Evolutionary conservation across 2,888 invertebrate genomes (phyloP), one percentile per base, ranked within the genome.

Genomic region (Drosophila kambysellisi): DNA sequence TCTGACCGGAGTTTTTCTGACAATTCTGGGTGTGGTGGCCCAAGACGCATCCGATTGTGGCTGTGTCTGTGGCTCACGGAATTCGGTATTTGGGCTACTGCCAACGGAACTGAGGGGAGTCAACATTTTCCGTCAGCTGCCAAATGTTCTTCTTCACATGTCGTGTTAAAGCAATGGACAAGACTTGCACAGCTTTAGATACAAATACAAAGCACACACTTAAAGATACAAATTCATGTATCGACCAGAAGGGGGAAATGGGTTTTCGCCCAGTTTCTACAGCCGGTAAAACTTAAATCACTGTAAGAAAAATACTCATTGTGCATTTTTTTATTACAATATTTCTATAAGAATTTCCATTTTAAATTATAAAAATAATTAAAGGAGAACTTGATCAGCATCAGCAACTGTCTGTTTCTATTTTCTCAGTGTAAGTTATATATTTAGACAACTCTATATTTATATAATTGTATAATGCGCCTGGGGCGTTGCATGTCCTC

Each of bases 11-110:
- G 43, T 72, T 74, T 70, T 67, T 15, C n/a, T 6, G 1, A 3
- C 62, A 59, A 70, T 74, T 61, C 59, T 65, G 86, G 89, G 85
- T 75, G 91, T 79, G 90, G 89, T 87, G 76, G n/a, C 15, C 29
- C 51, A 15, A 29, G 33, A 32, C 71, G 48, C 25, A 32, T 39
- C 43, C 39, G 56, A n/a, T 30, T 39, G 15, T 25, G 56, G 43
- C 32, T 41, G 32, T 43, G 52, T 33, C 37, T 37, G 32, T 43
- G 52, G 39, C 37, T 37, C 57, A 62, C 35, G 58, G 58, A 64
- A 60, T 54, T 64, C 43, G 17, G 25, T 41, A 53, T 64, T 17
- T 39, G 56, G 46, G 29, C 30, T n/a, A 7, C 61, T 33, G 62
- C 63, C 25, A 54, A 60, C 57, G 67, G 71, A 88, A 71, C 56